Base-by-base conservation (phyloP, 2,797 vertebrate genomes). In the Acipenser transmontanus region DNA sequence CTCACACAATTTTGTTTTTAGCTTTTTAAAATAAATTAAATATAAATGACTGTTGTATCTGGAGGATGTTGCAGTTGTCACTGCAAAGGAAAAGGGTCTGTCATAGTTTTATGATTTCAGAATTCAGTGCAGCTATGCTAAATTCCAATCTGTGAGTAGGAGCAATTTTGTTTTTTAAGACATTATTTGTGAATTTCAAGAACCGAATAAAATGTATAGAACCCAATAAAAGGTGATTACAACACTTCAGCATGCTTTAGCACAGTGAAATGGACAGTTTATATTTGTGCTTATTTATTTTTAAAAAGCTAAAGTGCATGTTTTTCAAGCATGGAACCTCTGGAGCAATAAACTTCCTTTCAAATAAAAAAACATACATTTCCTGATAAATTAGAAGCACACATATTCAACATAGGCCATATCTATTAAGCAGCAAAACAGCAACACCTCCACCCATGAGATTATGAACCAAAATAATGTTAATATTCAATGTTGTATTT, bases 231-330 rank as follows among this genome's bases (percentile, higher is more conserved):
- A 34, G 34, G 34, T 34, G 34, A 3, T 34, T 34, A 34, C 34
- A 34, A 34, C 4, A 34, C 2, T 11, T 57, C 54, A 57, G 54
- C 54, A 57, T 34, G 34, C 34, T 34, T 34, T 34, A 34, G 34
- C 34, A 34, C 34, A 34, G 34, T 34, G 34, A 34, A 34, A 34
- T 34, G 34, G 34, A 34, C 34, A 34, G 8, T 12, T n/a, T 57
- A n/a, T 57, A 57, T 11, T n/a, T 57, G 54, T 57, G 54, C 54
- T 7, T 57, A 57, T 57, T 57, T 57, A 13, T 57, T 57, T 57
- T 57, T 57, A n/a, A 57, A 57, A 57, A 57, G 54, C 54, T 57
- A 57, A 57, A 57, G 54, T 57, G 54, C 54, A 57, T 57, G 54
- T n/a, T 52, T 57, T 11, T 13, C 11, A 13, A 57, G 8, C 12